Percentiles rank a stretch among this genome's conserved stretches.
phyloP scores from a whole-genome alignment of 1,140 invertebrate species.

The Ruditapes philippinarum region DNA sequence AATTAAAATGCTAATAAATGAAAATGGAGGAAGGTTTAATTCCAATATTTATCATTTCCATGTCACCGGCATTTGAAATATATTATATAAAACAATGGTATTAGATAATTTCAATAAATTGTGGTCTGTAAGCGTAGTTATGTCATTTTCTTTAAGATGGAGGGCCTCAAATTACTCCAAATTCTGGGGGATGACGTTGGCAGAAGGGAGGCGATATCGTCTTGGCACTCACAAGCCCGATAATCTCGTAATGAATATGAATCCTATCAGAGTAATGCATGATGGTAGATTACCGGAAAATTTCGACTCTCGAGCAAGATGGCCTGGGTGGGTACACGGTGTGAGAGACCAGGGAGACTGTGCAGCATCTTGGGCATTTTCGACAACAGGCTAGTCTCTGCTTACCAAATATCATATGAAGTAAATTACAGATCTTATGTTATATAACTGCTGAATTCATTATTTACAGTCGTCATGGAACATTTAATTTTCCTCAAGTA shows the following conservation, averaged over 20 bases:
- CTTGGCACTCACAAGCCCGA: slow-evolving; percentile 89
- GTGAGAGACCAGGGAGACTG: slow-evolving; percentile 96
- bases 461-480: too few species aligned
- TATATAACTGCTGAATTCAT: too few species aligned
- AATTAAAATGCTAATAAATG: too few species aligned
- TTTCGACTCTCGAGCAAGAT: slow-evolving; percentile 93
- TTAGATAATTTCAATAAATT: too few species aligned
- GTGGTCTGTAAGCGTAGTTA: too few species aligned
- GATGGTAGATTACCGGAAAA: slow-evolving; percentile 82
- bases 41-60: too few species aligned
- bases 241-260: slow-evolving; percentile 87
- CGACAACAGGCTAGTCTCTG: slow-evolving; percentile 89
- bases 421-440: too few species aligned
- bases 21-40: too few species aligned
- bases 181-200: slow-evolving; percentile 94
- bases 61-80: too few species aligned
- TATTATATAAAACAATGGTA: too few species aligned
- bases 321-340: slow-evolving; percentile 91
- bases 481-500: too few species aligned
- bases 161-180: slow-evolving; percentile 92
- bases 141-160: too few species aligned
- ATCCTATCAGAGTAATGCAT: slow-evolving; percentile 85
- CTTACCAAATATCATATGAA: background rate
- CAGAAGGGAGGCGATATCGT: slow-evolving; percentile 92
- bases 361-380: slow-evolving; percentile 96